Conservation (phyloP, 2,113 vertebrate genomes). For the Crypturellus undulatus region DNA sequence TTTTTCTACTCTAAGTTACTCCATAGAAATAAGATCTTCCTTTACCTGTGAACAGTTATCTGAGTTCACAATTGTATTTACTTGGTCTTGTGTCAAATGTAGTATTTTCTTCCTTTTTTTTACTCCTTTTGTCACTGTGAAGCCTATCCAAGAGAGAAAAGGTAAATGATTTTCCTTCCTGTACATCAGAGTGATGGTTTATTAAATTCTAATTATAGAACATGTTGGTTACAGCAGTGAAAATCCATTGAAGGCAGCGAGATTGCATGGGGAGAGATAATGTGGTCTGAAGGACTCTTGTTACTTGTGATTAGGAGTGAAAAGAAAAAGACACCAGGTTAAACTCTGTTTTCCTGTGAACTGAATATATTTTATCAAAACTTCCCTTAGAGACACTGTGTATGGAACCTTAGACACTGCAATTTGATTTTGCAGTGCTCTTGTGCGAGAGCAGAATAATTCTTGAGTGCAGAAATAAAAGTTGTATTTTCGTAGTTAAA, state of each 20-base stretch:
- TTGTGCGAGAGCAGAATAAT: neutral
- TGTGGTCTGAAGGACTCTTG: constrained; percentile 22
- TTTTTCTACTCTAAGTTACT: neutral
- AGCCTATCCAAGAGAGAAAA: neutral
- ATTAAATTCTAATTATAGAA: constrained; percentile 68
- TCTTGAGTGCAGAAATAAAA: neutral
- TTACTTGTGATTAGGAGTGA: neutral
- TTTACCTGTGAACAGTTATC: neutral
- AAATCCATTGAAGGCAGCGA: constrained; percentile 25
- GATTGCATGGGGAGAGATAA: constrained; percentile 11
- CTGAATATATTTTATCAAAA: neutral
- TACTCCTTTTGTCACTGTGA: neutral
- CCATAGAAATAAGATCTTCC: neutral
- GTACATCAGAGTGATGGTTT: constrained; percentile 43
- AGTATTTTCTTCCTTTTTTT: constrained; percentile 8
- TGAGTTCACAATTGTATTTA: neutral
- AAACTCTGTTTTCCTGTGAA: constrained; percentile 21
- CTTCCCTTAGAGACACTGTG: neutral
- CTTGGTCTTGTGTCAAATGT: constrained; percentile 20
- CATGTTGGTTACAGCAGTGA: neutral
- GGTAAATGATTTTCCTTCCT: constrained; percentile 30
- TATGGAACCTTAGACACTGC: neutral
- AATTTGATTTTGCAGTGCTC: neutral
- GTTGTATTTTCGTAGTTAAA: neutral
- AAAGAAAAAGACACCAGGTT: neutral